Evolutionary conservation across 1,140 invertebrate genomes (phyloP).

Genomic region (Tetragnatha versicolor): DNA sequence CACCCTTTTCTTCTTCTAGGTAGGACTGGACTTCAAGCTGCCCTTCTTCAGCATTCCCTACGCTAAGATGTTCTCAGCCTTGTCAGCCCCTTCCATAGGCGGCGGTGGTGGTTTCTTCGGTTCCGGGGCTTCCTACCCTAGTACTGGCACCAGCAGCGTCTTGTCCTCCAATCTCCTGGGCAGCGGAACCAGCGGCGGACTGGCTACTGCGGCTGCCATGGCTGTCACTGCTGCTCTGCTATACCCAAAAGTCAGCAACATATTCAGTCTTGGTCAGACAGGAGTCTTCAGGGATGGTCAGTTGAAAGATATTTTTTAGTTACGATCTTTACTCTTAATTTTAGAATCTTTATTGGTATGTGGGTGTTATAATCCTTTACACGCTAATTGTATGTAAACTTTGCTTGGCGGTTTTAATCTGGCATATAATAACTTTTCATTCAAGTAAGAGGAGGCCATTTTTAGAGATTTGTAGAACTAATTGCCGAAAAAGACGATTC

Average conservation of each 20-base stretch:
- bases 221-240: slow-evolving; percentile 46
- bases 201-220: slow-evolving; percentile 41
- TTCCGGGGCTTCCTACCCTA: neutral
- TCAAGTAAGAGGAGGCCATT: too few relatives aligned
- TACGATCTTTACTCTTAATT: too few relatives aligned
- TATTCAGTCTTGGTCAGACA: slow-evolving; percentile 27
- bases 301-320: too few relatives aligned
- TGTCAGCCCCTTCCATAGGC: slow-evolving; percentile 4
- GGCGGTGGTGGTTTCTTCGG: slow-evolving; percentile 19
- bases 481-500: too few relatives aligned
- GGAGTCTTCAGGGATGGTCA: slow-evolving; percentile 43
- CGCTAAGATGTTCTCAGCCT: slow-evolving; percentile 38
- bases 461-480: too few relatives aligned
- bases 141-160: neutral
- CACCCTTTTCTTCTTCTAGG: neutral
- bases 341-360: too few relatives aligned
- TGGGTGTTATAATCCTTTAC: too few relatives aligned
- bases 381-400: too few relatives aligned
- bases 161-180: slow-evolving; percentile 21
- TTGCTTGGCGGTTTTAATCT: too few relatives aligned
- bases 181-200: neutral
- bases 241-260: slow-evolving; percentile 37
- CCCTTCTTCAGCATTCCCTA: slow-evolving; percentile 53
- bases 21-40: slow-evolving; percentile 47
- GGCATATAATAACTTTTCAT: too few relatives aligned